A percentile compares a stretch with the other conserved stretches of the same genome.
These are phyloP conservation scores for Dendrocincla fuliginosa DNA, from an alignment of 2,797 vertebrate genomes.

Conservation along the genomic window DNA sequence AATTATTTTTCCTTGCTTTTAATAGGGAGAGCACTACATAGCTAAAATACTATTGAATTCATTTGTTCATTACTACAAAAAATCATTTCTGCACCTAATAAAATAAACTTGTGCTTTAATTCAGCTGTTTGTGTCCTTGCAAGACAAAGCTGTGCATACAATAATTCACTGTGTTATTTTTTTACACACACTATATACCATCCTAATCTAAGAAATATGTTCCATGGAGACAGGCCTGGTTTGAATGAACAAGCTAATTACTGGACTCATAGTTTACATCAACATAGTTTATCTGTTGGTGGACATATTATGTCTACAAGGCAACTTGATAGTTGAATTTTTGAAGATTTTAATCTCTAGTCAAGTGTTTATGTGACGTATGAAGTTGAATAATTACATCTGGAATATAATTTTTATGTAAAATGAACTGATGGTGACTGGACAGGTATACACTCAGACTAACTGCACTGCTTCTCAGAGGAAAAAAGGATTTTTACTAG, in stretches of 20 bases:
- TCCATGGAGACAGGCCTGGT: background rate
- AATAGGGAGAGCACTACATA: background rate
- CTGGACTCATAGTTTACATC: background rate
- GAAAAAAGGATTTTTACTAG: background rate
- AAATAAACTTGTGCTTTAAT: background rate
- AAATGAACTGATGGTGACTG: background rate
- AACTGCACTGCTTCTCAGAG: background rate
- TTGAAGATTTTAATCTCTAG: background rate
- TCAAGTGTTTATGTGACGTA: background rate
- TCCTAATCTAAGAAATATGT: background rate
- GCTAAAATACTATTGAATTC: background rate
- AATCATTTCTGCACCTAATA: background rate
- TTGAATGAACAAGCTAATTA: background rate
- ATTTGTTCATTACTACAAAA: background rate
- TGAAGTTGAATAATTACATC: background rate
- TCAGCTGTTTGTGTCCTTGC: background rate
- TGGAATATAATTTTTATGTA: background rate
- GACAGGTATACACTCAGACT: background rate
- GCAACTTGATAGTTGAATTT: background rate
- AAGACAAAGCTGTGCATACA: background rate
- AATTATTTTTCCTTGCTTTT: background rate
- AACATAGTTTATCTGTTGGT: background rate
- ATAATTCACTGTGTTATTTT: background rate
- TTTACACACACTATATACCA: background rate
- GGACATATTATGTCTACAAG: background rate